phyloP scores from a whole-genome alignment of 92 coral and sea anemone species.

The Epizoanthus ramosus region DNA sequence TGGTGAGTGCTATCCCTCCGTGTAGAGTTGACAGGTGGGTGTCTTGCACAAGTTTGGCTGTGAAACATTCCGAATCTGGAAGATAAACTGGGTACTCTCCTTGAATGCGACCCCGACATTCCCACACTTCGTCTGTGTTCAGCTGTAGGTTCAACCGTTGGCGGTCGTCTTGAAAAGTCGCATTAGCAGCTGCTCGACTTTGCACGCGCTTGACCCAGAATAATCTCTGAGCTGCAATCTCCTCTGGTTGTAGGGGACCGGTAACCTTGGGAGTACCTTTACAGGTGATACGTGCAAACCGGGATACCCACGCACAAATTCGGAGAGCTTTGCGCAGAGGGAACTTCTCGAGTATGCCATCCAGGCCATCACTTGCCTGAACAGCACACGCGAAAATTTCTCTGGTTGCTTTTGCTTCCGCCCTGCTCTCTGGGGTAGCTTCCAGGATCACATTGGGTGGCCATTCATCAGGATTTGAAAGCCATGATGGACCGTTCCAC shows the following conservation, averaged over 20 bases:
- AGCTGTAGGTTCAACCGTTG: no score
- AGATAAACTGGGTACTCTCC: background rate
- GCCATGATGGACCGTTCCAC: conserved; percentile 36
- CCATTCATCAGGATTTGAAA: conserved; percentile 22
- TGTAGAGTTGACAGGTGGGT: background rate
- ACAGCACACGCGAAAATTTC: background rate
- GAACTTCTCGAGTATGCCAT: background rate
- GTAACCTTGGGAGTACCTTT: no score
- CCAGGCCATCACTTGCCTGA: background rate
- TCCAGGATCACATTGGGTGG: background rate
- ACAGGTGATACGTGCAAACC: background rate
- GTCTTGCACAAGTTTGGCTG: background rate
- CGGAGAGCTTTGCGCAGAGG: background rate
- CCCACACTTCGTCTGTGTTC: background rate
- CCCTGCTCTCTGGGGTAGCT: background rate
- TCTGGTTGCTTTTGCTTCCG: background rate
- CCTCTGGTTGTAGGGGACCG: background rate
- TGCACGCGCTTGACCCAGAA: no score
- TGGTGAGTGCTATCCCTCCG: background rate
- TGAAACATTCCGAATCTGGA: background rate
- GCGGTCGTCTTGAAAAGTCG: no score
- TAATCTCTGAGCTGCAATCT: background rate
- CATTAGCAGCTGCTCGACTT: no score
- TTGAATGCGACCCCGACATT: conserved; percentile 1
- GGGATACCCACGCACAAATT: conserved; percentile 22